Evolutionary conservation across 2,888 invertebrate species (phyloP).

Genomic region (Acrobasis repandana): DNA sequence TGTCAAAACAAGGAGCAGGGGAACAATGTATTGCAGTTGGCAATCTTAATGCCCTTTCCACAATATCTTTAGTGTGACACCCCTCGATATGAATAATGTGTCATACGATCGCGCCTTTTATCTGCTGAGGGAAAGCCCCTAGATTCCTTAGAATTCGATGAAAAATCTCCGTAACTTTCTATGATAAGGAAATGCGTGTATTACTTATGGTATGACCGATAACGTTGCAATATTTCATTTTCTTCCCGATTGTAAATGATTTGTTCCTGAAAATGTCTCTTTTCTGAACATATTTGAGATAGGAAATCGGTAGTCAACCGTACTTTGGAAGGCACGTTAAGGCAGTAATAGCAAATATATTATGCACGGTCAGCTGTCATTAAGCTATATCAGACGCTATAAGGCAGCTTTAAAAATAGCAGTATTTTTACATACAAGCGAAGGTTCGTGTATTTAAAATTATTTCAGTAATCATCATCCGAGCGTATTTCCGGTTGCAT

Average conservation of each 20-base stretch:
- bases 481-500: too few relatives aligned
- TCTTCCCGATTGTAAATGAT: neutral
- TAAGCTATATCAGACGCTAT: too few relatives aligned
- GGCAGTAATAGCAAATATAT: too few relatives aligned
- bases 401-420: too few relatives aligned
- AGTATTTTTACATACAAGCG: too few relatives aligned
- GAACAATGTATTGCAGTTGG: constrained; percentile 78
- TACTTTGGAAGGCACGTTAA: too few relatives aligned
- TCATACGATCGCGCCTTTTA: constrained; percentile 76
- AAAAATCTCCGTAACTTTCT: constrained; percentile 25
- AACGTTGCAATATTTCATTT: neutral
- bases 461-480: too few relatives aligned
- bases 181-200: constrained; percentile 17
- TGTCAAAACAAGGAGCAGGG: constrained; percentile 79
- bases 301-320: neutral
- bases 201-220: constrained; percentile 10
- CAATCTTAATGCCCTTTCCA: constrained; percentile 81
- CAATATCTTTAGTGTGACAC: constrained; percentile 79
- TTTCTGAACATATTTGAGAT: neutral
- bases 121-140: constrained; percentile 63
- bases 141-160: constrained; percentile 45
- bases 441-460: too few relatives aligned
- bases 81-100: constrained; percentile 81
- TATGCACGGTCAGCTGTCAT: too few relatives aligned
- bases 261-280: neutral